Percentiles rank a stretch among this genome's conserved stretches.
Conservation (phyloP, 2,888 invertebrate genomes). For the Cryptophagus acutangulus region DNA sequence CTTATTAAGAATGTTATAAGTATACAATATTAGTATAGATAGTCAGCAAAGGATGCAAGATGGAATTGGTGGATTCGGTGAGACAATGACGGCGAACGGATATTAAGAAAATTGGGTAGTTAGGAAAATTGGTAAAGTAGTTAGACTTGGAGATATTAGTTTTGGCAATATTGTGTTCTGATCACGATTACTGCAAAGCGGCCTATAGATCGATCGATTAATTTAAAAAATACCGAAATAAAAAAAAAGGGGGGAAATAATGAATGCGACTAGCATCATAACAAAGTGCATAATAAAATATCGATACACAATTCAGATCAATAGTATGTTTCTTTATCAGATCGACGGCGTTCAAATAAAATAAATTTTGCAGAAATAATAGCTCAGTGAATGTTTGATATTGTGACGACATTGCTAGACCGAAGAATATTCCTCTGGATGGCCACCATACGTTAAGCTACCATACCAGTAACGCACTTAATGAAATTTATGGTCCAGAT, state of each 20-base stretch:
- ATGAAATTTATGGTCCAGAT: conserved; percentile 46
- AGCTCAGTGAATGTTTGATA: conserved; percentile 23
- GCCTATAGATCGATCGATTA: no score
- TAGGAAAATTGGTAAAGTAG: conserved; percentile 45
- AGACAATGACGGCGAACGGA: conserved; percentile 33
- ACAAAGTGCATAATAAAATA: conserved; percentile 34
- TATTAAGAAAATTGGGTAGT: conserved; percentile 46
- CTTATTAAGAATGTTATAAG: conserved; percentile 45
- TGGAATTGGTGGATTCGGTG: conserved; percentile 14
- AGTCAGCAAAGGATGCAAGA: conserved; percentile 26
- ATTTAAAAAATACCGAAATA: no score
- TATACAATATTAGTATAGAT: conserved; percentile 39
- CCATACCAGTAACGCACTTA: conserved; percentile 47
- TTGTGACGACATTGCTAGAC: conserved; percentile 6
- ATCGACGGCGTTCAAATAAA: conserved; percentile 44
- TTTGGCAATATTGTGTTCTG: conserved; percentile 33
- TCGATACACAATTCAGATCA: conserved; percentile 46
- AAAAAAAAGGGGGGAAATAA: no score
- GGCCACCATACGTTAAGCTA: conserved; percentile 38
- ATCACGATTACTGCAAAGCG: conserved; percentile 28
- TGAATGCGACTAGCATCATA: no score
- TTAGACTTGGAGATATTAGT: conserved; percentile 44
- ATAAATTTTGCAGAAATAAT: conserved; percentile 40
- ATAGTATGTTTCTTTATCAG: conserved; percentile 47
- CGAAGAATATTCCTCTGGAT: conserved; percentile 32